These are phyloP conservation scores for Lucinisca nassula DNA, from an alignment of 2,888 invertebrate genomes.

Conservation along the genomic window DNA sequence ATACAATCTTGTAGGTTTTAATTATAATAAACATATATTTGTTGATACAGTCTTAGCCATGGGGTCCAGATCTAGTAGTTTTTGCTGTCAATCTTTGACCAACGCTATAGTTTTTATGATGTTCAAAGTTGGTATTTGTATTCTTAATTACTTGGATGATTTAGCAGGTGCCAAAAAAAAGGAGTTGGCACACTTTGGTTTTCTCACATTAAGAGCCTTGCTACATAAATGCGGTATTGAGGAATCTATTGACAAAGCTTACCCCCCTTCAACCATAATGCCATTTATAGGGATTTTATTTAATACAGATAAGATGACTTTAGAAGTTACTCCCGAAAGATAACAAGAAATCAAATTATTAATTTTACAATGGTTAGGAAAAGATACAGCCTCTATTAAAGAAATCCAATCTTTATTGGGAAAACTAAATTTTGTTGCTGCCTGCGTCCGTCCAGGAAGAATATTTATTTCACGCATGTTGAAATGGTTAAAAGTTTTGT, in stretches of 20 bases:
- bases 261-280: not conserved
- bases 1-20: not conserved
- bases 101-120: constrained; percentile 1
- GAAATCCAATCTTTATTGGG: constrained; percentile 29
- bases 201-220: not conserved
- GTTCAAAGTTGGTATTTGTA: not conserved
- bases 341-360: not conserved
- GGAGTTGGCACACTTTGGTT: not conserved
- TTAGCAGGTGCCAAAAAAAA: not conserved
- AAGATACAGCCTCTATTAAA: not conserved
- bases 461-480: constrained; percentile 13
- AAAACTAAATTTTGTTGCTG: constrained; percentile 28
- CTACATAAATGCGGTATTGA: constrained; percentile 6
- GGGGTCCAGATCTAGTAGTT: not conserved
- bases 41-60: constrained; percentile 8
- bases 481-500: constrained; percentile 12
- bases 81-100: not conserved
- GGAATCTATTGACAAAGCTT: not conserved
- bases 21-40: not conserved
- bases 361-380: not conserved
- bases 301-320: constrained; percentile 19
- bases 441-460: constrained; percentile 13
- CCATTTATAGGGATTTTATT: constrained; percentile 14
- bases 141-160: constrained; percentile 22
- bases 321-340: constrained; percentile 1